These are phyloP conservation scores for Brachyopa scutellaris DNA, from an alignment of 2,888 invertebrate genomes.

Conservation along the genomic window DNA sequence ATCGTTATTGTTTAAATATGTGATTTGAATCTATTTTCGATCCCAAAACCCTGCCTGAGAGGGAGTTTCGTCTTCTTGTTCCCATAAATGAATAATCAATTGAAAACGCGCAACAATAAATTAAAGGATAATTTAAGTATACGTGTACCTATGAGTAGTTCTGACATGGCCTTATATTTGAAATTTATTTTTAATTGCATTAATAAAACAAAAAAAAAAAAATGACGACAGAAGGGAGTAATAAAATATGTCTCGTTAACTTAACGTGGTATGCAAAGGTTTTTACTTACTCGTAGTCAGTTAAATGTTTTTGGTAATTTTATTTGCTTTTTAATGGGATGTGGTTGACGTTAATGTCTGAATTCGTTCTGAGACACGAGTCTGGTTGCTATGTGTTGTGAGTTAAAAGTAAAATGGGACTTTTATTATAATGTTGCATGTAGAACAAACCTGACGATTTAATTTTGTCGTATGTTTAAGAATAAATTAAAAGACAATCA, in stretches of 20 bases:
- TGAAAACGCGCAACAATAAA: slow-evolving; percentile 8
- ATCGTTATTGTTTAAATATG: slow-evolving; percentile 28
- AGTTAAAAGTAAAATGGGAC: no score
- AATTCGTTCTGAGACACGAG: neutral
- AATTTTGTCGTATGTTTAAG: no score
- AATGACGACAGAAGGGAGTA: no score
- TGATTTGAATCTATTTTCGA: slow-evolving; percentile 64
- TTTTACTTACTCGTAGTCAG: neutral
- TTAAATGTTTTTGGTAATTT: slow-evolving; percentile 1
- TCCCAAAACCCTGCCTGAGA: slow-evolving; percentile 29
- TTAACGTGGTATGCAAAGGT: slow-evolving; percentile 2
- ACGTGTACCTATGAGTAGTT: no score
- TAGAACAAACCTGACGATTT: neutral
- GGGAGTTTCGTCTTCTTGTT: neutral
- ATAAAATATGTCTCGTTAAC: slow-evolving; percentile 10
- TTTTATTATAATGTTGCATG: slow-evolving; percentile 16
- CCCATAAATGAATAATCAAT: slow-evolving; percentile 52
- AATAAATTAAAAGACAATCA: no score
- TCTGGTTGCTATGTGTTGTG: no score
- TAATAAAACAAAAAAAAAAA: slow-evolving; percentile 10
- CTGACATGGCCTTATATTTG: neutral
- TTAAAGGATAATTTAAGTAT: slow-evolving; percentile 28
- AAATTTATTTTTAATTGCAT: slow-evolving; percentile 26
- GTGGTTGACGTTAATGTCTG: slow-evolving; percentile 1
- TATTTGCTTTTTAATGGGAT: slow-evolving; percentile 4